Conservation (phyloP, 2,113 vertebrate genomes). For the Mionectes macconnelli region DNA sequence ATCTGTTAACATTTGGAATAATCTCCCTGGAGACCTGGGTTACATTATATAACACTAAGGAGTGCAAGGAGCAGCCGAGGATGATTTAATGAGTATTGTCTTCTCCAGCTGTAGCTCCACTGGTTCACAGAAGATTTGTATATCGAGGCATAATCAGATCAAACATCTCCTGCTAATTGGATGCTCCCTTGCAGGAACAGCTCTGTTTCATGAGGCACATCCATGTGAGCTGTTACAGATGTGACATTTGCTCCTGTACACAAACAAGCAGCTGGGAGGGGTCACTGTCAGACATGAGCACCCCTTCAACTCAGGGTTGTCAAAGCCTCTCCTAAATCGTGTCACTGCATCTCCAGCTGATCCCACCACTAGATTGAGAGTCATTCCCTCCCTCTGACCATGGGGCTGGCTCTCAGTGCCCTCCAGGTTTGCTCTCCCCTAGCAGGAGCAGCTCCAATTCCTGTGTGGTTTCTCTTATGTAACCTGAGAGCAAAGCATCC, state of each 20-base stretch:
- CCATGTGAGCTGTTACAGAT: constrained; percentile 20
- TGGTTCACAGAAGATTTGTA: constrained; percentile 21
- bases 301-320: background rate
- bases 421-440: background rate
- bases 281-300: background rate
- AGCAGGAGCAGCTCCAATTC: background rate
- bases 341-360: background rate
- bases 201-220: background rate
- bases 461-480: accelerated
- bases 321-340: background rate
- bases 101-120: constrained; percentile 30
- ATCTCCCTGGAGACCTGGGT: background rate
- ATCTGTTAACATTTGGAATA: background rate
- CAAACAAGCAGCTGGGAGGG: background rate
- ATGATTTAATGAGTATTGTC: constrained; percentile 17
- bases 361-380: background rate
- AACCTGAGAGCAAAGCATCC: background rate
- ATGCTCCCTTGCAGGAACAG: constrained; percentile 10
- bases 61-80: background rate
- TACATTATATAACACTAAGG: background rate
- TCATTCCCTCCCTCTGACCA: background rate
- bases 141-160: background rate
- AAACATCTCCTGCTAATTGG: constrained; percentile 41
- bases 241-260: constrained; percentile 12
- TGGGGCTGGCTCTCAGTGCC: background rate